Evolutionary conservation across 2,113 vertebrate genomes (phyloP).

Genomic region (Sinocyclocheilus anophthalmus): DNA sequence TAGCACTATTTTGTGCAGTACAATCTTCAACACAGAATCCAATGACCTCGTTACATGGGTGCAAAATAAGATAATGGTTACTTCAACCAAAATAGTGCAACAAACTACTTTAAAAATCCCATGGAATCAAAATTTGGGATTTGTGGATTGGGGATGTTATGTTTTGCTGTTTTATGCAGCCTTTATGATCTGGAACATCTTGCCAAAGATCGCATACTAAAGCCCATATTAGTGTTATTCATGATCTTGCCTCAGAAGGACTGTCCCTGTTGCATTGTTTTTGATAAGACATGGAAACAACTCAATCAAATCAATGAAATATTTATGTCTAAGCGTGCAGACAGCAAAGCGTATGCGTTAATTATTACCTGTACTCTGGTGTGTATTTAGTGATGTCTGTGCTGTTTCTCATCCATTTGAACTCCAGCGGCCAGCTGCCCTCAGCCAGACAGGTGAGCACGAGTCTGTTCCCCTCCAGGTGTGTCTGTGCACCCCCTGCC

Average conservation of each 20-base stretch:
- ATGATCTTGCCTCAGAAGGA: slow-evolving; percentile 3
- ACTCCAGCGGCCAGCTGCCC: slow-evolving; percentile 88
- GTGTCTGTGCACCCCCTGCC: slow-evolving; percentile 80
- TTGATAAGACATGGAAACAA: neutral
- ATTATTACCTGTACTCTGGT: slow-evolving; percentile 80
- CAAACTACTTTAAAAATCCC: neutral
- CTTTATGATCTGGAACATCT: neutral
- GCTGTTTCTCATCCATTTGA: slow-evolving; percentile 85
- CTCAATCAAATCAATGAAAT: neutral
- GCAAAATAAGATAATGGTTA: neutral
- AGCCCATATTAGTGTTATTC: neutral
- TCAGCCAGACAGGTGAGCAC: slow-evolving; percentile 88
- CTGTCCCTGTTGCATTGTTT: neutral
- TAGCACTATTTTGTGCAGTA: slow-evolving; percentile 8
- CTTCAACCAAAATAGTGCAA: neutral
- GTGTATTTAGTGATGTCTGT: slow-evolving; percentile 84
- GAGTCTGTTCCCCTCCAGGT: slow-evolving; percentile 85
- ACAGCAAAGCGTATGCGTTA: neutral
- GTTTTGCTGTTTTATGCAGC: neutral
- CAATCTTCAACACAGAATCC: neutral
- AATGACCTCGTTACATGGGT: neutral
- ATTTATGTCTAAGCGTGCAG: neutral
- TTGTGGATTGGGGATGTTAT: neutral
- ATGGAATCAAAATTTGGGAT: neutral
- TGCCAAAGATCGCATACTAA: neutral